Percentiles rank a stretch among this genome's conserved stretches.
Conservation (phyloP, 2,888 invertebrate species). For the Mesodorylaimus sp. region DNA sequence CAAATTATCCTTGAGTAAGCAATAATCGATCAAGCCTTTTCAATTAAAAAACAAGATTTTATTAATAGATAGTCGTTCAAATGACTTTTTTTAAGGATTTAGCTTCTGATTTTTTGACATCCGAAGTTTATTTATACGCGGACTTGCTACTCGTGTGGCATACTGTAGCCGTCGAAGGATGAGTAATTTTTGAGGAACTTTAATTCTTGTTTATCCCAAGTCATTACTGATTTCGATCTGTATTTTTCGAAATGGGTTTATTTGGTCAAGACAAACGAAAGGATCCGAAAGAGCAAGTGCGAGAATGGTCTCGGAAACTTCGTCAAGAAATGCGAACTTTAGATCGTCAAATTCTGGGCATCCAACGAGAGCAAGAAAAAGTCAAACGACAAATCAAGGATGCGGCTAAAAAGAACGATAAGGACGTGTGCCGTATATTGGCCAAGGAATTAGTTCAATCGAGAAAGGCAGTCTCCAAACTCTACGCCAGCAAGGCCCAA, state of each 20-base stretch:
- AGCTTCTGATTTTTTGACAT: too few relatives aligned
- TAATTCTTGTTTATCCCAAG: too few relatives aligned
- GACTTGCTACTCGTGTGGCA: too few relatives aligned
- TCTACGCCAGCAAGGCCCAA: slow-evolving; percentile 89
- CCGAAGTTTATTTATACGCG: too few relatives aligned
- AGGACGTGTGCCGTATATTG: slow-evolving; percentile 73
- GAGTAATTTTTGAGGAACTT: too few relatives aligned
- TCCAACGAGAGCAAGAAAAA: slow-evolving; percentile 91
- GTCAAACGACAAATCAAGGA: slow-evolving; percentile 60
- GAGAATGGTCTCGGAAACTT: slow-evolving; percentile 85
- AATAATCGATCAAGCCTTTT: too few relatives aligned
- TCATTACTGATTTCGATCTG: neutral
- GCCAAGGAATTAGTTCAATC: slow-evolving; percentile 26
- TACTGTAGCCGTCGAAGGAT: too few relatives aligned
- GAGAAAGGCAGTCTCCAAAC: slow-evolving; percentile 61
- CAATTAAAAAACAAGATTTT: too few relatives aligned
- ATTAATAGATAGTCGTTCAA: too few relatives aligned
- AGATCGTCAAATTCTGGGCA: slow-evolving; percentile 73
- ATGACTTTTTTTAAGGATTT: too few relatives aligned
- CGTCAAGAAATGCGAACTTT: slow-evolving; percentile 78
- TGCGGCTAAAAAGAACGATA: slow-evolving; percentile 81
- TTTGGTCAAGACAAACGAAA: slow-evolving; percentile 24
- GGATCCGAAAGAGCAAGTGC: slow-evolving; percentile 43
- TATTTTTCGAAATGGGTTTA: slow-evolving; percentile 21
- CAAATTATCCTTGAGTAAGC: too few relatives aligned